Evolutionary conservation across 2,797 vertebrate genomes (phyloP).

Genomic region (Oophaga sylvatica): DNA sequence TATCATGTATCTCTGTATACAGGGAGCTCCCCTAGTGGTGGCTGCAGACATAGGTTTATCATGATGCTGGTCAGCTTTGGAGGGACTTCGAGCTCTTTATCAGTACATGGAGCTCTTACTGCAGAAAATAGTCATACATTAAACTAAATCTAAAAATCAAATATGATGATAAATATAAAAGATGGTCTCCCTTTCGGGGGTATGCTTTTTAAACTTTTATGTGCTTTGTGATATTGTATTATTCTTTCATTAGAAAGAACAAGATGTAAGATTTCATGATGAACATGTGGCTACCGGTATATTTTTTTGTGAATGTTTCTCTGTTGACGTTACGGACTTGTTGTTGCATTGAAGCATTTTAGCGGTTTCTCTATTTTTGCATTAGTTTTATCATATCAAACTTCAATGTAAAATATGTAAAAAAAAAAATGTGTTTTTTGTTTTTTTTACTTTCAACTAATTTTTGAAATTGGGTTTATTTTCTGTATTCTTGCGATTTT

Average conservation of each 20-base stretch:
- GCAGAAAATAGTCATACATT: background rate
- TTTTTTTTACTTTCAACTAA: background rate
- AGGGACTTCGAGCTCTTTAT: background rate
- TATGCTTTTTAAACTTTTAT: background rate
- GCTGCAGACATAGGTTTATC: background rate
- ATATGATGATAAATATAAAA: background rate
- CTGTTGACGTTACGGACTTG: background rate
- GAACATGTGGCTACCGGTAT: background rate
- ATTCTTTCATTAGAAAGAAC: conserved; percentile 42
- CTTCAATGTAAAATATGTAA: conserved; percentile 1
- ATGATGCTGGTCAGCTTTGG: background rate
- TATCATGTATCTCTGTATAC: too few relatives aligned
- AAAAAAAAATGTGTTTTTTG: background rate
- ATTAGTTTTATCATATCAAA: background rate
- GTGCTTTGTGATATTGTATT: conserved; percentile 24
- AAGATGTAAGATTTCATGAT: background rate
- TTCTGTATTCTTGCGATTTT: background rate
- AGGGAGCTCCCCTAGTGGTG: too few relatives aligned
- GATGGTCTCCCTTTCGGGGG: background rate
- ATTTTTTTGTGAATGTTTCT: conserved; percentile 20
- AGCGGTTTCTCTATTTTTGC: conserved; percentile 5
- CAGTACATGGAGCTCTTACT: background rate
- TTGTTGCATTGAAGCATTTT: background rate
- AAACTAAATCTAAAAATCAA: background rate
- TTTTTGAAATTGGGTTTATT: background rate